These are phyloP conservation scores for Apantesis nais DNA, from an alignment of 2,888 invertebrate species.

Conservation along the genomic window DNA sequence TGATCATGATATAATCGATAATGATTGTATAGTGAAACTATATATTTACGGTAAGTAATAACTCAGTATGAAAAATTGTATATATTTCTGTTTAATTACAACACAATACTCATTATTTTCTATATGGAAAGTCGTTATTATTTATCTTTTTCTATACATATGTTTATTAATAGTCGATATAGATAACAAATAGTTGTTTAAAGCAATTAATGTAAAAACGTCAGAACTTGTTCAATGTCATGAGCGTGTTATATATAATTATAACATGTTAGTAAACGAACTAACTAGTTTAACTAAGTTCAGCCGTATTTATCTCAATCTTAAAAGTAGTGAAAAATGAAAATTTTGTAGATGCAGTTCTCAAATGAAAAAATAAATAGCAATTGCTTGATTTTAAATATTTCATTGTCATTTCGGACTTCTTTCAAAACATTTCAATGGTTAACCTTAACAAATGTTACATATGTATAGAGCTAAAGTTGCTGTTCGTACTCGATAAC, in stretches of 20 bases:
- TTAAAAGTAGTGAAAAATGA: neutral
- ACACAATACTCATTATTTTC: neutral
- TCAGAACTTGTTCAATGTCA: slow-evolving; percentile 9
- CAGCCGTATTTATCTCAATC: no score
- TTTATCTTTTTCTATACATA: neutral
- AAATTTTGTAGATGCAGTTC: neutral
- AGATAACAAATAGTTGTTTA: neutral
- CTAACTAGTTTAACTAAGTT: no score
- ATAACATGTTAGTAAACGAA: neutral
- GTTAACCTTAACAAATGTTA: neutral
- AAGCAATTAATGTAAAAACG: slow-evolving; percentile 4
- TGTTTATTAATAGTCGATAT: slow-evolving; percentile 12
- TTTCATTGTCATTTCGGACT: neutral
- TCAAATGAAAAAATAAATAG: neutral
- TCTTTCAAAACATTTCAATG: neutral
- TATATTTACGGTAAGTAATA: slow-evolving; percentile 55
- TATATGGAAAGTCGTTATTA: neutral
- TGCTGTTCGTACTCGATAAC: neutral
- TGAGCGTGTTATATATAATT: neutral
- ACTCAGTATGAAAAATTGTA: slow-evolving; percentile 35
- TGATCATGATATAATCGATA: slow-evolving; percentile 46
- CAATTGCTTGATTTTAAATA: neutral
- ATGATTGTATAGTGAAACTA: slow-evolving; percentile 38
- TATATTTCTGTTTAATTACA: neutral
- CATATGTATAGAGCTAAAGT: neutral